These are phyloP conservation scores for Spizaetus ornatus DNA, from an alignment of 2,113 vertebrate species.

Conservation along the genomic window DNA sequence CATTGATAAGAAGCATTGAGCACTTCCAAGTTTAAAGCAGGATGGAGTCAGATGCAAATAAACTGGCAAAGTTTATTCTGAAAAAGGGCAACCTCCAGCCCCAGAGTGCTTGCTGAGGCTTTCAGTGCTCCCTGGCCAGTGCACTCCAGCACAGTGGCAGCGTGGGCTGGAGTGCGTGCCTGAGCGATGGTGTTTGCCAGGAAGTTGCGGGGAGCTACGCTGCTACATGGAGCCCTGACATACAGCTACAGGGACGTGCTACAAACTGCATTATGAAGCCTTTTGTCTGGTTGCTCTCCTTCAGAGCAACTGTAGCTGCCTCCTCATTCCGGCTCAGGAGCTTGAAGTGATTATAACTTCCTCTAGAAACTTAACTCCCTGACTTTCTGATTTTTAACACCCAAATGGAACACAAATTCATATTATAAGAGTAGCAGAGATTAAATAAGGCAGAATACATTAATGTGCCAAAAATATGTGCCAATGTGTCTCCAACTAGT, in stretches of 20 bases:
- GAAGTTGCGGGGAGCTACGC: not conserved
- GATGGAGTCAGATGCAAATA: not conserved
- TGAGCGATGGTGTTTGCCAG: not conserved
- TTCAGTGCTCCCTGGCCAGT: not conserved
- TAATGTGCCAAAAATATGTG: constrained; percentile 80
- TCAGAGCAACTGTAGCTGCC: constrained; percentile 6
- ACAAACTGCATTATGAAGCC: not conserved
- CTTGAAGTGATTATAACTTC: constrained; percentile 59
- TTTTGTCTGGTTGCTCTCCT: not conserved
- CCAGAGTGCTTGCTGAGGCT: not conserved
- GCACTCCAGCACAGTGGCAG: not conserved
- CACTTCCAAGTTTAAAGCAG: not conserved
- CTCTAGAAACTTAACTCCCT: constrained; percentile 72
- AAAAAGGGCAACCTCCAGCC: not conserved
- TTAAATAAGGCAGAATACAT: constrained; percentile 78
- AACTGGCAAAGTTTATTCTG: not conserved
- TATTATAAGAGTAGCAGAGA: constrained; percentile 75
- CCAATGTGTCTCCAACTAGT: constrained; percentile 82
- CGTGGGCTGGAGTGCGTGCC: not conserved
- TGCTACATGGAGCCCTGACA: not conserved
- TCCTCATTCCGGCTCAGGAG: constrained; percentile 54
- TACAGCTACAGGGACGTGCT: not conserved
- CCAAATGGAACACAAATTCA: constrained; percentile 72
- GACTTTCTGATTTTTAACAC: constrained; percentile 74
- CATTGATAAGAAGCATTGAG: not conserved